A percentile compares a stretch with the other conserved stretches of the same genome.
Conservation (phyloP, 2,113 vertebrate species). For the Corythoichthys intestinalis region DNA sequence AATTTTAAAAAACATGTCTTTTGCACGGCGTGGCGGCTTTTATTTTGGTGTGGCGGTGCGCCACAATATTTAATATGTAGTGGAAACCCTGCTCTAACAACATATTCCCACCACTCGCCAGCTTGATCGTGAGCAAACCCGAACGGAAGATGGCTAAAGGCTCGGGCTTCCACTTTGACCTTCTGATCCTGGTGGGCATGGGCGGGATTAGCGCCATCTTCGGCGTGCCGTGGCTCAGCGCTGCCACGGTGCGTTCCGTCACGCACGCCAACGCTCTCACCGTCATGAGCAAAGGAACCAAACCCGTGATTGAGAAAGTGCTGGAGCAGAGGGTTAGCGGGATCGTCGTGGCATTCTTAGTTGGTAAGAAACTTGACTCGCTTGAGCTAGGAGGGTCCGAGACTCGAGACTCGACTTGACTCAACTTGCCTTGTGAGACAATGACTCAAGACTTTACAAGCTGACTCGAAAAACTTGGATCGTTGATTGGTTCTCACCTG, state of each 20-base stretch:
- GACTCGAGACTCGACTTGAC: too few relatives aligned
- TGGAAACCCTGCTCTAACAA: not conserved
- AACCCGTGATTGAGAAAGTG: constrained; percentile 81
- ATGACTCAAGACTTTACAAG: too few relatives aligned
- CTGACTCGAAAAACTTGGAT: too few relatives aligned
- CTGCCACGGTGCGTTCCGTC: constrained; percentile 89
- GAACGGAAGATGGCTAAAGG: constrained; percentile 94
- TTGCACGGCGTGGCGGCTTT: too few relatives aligned
- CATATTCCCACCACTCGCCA: constrained; percentile 33
- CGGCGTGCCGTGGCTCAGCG: constrained; percentile 94
- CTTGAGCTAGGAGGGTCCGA: too few relatives aligned
- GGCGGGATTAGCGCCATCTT: constrained; percentile 85
- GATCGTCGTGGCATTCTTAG: constrained; percentile 83
- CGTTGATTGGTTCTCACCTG: too few relatives aligned
- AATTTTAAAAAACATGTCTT: too few relatives aligned
- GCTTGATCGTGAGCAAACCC: constrained; percentile 91
- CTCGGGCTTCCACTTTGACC: constrained; percentile 90
- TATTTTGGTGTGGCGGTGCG: too few relatives aligned
- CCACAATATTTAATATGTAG: too few relatives aligned
- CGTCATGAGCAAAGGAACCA: constrained; percentile 80
- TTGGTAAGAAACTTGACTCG: constrained; percentile 71
- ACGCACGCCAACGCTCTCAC: constrained; percentile 94
- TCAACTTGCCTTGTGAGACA: too few relatives aligned
- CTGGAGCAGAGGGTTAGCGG: constrained; percentile 91
- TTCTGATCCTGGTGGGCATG: constrained; percentile 90